Conservation (phyloP, 2,888 invertebrate species). For the Tetheella fluctuosa region DNA sequence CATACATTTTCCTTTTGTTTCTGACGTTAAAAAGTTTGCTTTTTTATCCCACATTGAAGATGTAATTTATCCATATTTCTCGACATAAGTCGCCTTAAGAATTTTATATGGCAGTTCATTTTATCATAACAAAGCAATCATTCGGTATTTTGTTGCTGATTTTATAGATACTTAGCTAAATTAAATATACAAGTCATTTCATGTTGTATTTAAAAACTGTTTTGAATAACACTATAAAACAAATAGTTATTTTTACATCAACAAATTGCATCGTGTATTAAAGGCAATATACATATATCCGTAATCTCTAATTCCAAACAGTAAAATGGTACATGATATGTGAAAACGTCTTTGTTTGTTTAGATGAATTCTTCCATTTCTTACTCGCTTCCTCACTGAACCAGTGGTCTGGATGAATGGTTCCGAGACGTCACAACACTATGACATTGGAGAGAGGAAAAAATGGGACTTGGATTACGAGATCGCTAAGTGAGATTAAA, state of each 20-base stretch:
- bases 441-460: constrained; percentile 23
- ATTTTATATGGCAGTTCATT: constrained; percentile 3
- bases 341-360: constrained; percentile 12
- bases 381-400: constrained; percentile 25
- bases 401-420: constrained; percentile 39
- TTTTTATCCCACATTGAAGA: constrained; percentile 11
- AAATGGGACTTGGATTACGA: constrained; percentile 29
- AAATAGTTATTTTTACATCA: background rate
- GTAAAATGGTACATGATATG: constrained; percentile 1
- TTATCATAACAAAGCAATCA: background rate
- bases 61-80: constrained; percentile 11
- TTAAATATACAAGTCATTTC: background rate
- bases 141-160: background rate
- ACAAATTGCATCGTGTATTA: background rate
- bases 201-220: background rate
- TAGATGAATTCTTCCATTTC: constrained; percentile 19
- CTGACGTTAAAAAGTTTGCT: constrained; percentile 7
- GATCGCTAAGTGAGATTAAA: constrained; percentile 51
- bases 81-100: background rate
- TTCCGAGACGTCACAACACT: constrained; percentile 26
- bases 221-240: background rate
- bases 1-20: constrained; percentile 20
- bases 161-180: no score
- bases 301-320: background rate
- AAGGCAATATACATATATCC: background rate